Evolutionary conservation across 2,888 invertebrate species (phyloP), one percentile per base, ranked within the genome.

Genomic region (Dicyrtomina minuta): DNA sequence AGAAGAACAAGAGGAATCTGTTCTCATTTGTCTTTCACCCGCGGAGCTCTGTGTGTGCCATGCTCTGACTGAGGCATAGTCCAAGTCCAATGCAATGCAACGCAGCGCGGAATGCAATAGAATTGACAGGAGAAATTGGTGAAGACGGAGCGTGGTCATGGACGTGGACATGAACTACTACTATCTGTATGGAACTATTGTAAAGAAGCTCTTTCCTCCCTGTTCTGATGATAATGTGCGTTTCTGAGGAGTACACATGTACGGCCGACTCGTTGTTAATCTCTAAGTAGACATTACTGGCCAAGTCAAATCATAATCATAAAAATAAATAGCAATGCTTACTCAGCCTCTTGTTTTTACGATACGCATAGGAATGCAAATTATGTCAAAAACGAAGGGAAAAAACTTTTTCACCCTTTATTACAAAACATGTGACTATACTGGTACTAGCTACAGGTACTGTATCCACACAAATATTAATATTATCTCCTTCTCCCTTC

Each of bases 301-400:
- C 22, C n/a, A 39, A 15, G 62, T 46, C 39, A 51, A 51, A 64
- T 49, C 53, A 20, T 53, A 64, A 64, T 51, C 64, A 64, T 64
- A 64, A 64, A 62, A 64, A 64, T 53, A 64, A 53, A 64, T 64
- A 51, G 39, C 51, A 46, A 64, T 49, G 64, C 51, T 20, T 49
- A 33, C 33, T 64, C 39, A 51, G 20, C 41, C 64, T 53, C 62
- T 33, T 39, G 20, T 53, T 49, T 64, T 53, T 64, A 64, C 17
- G 51, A 64, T 64, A 64, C 53, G 53, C 51, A 64, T 4, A 64
- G 53, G 64, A 64, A 64, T 64, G 53, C 51, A 64, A 39, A 64
- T 64, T 51, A 51, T 27, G 33, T 33, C 17, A 17, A 22, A 39
- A 17, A n/a, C n/a, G n/a, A 20, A 44, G 24, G 56, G 33, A 33